Evolutionary conservation across 2,888 invertebrate genomes (phyloP), one percentile per base, ranked within the genome.

Genomic region (Ditylenchus weischeri): DNA sequence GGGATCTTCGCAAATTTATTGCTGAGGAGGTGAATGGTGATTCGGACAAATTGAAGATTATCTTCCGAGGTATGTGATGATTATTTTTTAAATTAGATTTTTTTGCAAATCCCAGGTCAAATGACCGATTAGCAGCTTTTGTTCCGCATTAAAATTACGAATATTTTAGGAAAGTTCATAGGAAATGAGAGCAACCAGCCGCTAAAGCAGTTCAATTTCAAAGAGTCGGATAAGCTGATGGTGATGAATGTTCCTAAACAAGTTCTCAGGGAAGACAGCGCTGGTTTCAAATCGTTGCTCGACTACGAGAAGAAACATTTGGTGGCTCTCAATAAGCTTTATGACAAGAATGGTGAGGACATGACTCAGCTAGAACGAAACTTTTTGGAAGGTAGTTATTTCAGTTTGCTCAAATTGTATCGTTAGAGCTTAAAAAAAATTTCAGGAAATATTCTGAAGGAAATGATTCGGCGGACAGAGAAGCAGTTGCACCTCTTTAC

Each of bases 281-380:
- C 76, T 15, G 78, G 75, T 15, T 76, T 78, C 65, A 61, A 64
- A 21, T 57, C 66, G 60, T 72, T 81, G 18, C 29, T 70, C 19
- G 72, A 77, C 48, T 81, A 78, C 67, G 81, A 81, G 69, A 79
- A 79, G 66, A 70, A 72, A 43, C 67, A 77, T 65, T 66, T 81
- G 23, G 62, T 59, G 29, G 68, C 73, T 57, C 69, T 80, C 50
- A 76, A 74, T 62, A 70, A 75, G 59, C 65, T 65, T 4, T 77
- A 69, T 57, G 76, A 76, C 29, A 68, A 72, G 15, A 72, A 76
- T 64, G 69, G 66, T 36, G 68, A 54, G 13, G 81, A 81, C 66
- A 64, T 81, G 19, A 66, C 65, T 1, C 76, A 76, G 38, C 60
- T 79, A 49, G 78, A 80, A 69, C 75, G 77, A 48, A 75, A 76